These are phyloP conservation scores for Hemitrygon akajei DNA, from an alignment of 2,797 vertebrate genomes.

Conservation along the genomic window DNA sequence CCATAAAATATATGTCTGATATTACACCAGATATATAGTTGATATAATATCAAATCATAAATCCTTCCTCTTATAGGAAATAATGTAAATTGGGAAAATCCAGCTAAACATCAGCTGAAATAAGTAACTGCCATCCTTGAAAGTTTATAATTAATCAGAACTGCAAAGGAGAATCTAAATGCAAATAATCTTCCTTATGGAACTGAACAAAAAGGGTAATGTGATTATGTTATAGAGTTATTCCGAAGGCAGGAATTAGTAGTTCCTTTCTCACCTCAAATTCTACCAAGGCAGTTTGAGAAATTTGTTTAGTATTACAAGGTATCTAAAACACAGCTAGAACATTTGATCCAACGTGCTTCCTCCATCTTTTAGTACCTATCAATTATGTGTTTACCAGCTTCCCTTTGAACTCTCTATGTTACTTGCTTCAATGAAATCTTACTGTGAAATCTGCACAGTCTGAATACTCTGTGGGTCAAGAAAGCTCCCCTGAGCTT, in stretches of 20 bases:
- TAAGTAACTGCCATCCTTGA: neutral
- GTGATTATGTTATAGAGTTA: neutral
- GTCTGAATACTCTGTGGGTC: neutral
- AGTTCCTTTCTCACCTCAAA: neutral
- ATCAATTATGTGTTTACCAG: too few species aligned
- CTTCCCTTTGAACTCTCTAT: neutral
- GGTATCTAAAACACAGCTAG: neutral
- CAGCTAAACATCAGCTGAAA: neutral
- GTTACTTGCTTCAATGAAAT: neutral
- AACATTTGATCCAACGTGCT: neutral
- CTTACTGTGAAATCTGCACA: neutral
- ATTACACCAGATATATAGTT: too few species aligned
- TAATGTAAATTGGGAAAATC: neutral
- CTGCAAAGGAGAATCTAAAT: neutral
- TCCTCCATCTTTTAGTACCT: neutral
- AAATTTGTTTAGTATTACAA: neutral
- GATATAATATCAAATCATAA: too few species aligned
- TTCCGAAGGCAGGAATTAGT: neutral
- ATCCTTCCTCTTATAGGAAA: neutral
- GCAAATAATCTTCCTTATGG: neutral
- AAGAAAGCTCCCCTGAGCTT: neutral
- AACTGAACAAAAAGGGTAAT: neutral
- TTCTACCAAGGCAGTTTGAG: neutral
- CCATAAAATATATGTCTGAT: neutral
- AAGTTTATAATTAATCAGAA: neutral